A percentile compares a stretch with the other conserved stretches of the same genome.
phyloP scores from a whole-genome alignment of 2,888 invertebrate genomes.

The Teleogryllus oceanicus region DNA sequence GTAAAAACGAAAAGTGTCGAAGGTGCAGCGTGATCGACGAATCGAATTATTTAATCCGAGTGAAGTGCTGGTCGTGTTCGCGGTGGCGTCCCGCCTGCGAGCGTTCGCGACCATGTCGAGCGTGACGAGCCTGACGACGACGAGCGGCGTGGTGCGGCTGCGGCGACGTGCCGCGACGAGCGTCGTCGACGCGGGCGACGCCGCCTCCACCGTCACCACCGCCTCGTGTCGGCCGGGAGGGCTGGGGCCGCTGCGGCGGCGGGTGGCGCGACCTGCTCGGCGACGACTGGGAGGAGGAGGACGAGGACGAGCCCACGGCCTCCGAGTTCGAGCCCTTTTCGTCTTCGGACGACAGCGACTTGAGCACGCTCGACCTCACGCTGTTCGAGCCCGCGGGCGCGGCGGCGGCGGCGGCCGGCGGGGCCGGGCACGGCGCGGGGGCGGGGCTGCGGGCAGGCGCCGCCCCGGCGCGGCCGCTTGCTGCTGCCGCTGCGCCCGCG shows the following conservation, averaged over 20 bases:
- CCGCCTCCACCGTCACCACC: background rate
- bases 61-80: too few relatives aligned
- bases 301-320: background rate
- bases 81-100: background rate
- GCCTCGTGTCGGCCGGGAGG: background rate
- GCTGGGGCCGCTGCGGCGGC: background rate
- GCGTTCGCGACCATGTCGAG: background rate
- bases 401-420: background rate
- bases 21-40: too few relatives aligned
- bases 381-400: background rate
- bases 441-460: background rate
- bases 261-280: background rate
- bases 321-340: conserved; percentile 8
- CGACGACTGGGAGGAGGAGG: conserved; percentile 18
- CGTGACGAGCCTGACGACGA: background rate
- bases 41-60: too few relatives aligned
- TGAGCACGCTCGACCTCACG: background rate
- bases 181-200: background rate
- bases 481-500: background rate
- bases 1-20: too few relatives aligned
- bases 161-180: background rate
- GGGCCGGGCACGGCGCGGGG: background rate
- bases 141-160: background rate
- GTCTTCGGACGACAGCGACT: background rate
- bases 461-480: background rate